Base-by-base conservation (phyloP, 2,888 invertebrate genomes). In the Palloptera scutellata region DNA sequence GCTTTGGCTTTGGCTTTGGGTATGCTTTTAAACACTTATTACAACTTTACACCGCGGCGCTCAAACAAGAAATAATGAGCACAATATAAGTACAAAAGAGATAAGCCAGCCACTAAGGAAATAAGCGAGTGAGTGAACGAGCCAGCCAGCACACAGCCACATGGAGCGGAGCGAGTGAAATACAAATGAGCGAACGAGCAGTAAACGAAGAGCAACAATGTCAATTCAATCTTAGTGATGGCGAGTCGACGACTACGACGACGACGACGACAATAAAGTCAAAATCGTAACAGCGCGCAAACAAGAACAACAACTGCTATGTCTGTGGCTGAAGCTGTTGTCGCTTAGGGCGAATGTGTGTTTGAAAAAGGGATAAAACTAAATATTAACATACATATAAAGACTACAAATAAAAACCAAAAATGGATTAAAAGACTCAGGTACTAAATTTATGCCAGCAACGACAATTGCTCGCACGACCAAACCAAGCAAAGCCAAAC, bases 11-110 rank as follows among this genome's bases (percentile, higher is more conserved):
- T 13, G 15, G 15, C n/a, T 43, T 42, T 59, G 11, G 41, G 9
- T 45, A 40, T 30, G n/a, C 19, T 57, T 66, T 60, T 19, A 77
- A 75, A 76, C 77, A 78, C 77, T 77, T 79, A 80, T 81, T 80
- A 82, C 82, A 82, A 81, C 81, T 81, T 81, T 80, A 82, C 81
- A 81, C 80, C 82, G 79, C 82, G 81, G 80, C 82, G 81, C 82
- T 82, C 81, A 80, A 80, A 81, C 79, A 79, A 30, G 30, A 30
- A 81, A 82, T 81, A 81, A 81, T 81, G 81, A 81, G 82, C 79
- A 77, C n/a, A 48, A 48, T 48, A 48, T 15, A 15, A 48, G 15
- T 11, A 13, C 15, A 48, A n/a, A 9, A 15, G n/a, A 48, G 13
- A 15, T 48, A 48, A 48, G 48, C 13, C 48, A 48, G 15, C 13